Conservation (phyloP, 2,797 vertebrate species). For the Danio aesculapii region DNA sequence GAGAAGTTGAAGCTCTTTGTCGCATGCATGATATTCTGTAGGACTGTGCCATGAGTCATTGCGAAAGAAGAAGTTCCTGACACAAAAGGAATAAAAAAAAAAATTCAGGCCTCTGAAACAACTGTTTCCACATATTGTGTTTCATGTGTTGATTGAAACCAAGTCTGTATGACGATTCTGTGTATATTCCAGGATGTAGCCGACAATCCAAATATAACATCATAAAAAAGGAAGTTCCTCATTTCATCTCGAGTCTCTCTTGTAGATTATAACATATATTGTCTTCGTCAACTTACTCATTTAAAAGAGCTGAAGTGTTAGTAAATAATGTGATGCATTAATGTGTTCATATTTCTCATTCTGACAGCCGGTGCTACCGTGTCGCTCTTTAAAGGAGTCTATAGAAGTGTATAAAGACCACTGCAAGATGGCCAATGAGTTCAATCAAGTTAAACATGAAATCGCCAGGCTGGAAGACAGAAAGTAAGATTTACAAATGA, state of each 20-base stretch:
- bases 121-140: constrained; percentile 46
- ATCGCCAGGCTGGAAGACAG: constrained; percentile 91
- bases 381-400: constrained; percentile 90
- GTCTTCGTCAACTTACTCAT: not conserved
- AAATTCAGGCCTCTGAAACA: constrained; percentile 44
- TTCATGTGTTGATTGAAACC: constrained; percentile 15
- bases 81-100: constrained; percentile 31
- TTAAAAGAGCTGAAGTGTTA: not conserved
- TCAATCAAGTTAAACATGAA: constrained; percentile 94
- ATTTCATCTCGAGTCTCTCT: not conserved
- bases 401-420: constrained; percentile 95
- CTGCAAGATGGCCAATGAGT: constrained; percentile 95
- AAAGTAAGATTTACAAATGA: constrained; percentile 82
- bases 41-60: constrained; percentile 57
- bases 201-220: constrained; percentile 15
- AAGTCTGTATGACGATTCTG: not conserved
- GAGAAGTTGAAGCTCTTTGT: constrained; percentile 50
- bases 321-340: not conserved
- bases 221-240: not conserved
- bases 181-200: constrained; percentile 25
- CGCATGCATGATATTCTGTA: constrained; percentile 47
- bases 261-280: not conserved
- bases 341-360: constrained; percentile 20
- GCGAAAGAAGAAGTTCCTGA: constrained; percentile 66
- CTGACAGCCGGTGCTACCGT: constrained; percentile 89